phyloP scores from a whole-genome alignment of 1,140 invertebrate species.

The Mesaphorura yosii region DNA sequence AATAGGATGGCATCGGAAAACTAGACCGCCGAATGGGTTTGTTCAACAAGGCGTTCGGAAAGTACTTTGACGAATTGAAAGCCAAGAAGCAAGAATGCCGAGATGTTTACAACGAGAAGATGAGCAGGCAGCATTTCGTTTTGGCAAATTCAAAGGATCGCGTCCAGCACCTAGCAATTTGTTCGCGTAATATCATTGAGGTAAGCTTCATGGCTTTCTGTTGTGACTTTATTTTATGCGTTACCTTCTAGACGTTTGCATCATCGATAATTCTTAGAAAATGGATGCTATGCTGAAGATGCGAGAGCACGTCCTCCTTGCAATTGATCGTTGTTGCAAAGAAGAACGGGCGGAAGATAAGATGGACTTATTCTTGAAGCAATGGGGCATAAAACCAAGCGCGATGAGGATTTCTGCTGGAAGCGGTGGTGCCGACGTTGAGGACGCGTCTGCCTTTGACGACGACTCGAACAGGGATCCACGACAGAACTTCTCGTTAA shows the following conservation, averaged over 20 bases:
- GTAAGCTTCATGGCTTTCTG: slow-evolving; percentile 3
- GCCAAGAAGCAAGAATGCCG: slow-evolving; percentile 12
- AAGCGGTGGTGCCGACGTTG: no score
- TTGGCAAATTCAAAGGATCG: background rate
- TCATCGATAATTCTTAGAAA: slow-evolving; percentile 9
- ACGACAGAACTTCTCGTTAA: background rate
- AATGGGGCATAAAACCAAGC: slow-evolving; percentile 7
- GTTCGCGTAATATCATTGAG: slow-evolving; percentile 7
- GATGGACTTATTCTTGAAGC: slow-evolving; percentile 14
- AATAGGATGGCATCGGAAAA: slow-evolving; percentile 9
- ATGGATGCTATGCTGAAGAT: slow-evolving; percentile 10
- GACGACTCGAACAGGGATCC: no score
- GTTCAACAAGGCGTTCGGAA: slow-evolving; percentile 9
- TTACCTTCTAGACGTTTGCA: no score
- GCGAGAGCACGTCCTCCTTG: slow-evolving; percentile 1
- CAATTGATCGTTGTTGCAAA: slow-evolving; percentile 19
- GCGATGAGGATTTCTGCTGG: no score
- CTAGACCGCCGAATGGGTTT: background rate
- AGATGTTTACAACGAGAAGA: background rate
- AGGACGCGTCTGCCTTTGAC: no score
- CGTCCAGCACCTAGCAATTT: slow-evolving; percentile 7
- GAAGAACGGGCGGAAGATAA: slow-evolving; percentile 16
- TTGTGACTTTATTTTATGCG: background rate
- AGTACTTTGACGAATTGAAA: slow-evolving; percentile 5
- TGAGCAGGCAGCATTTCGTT: background rate